Evolutionary conservation across 92 coral and sea anemone species (phyloP).

Genomic region (Micromussa lordhowensis): DNA sequence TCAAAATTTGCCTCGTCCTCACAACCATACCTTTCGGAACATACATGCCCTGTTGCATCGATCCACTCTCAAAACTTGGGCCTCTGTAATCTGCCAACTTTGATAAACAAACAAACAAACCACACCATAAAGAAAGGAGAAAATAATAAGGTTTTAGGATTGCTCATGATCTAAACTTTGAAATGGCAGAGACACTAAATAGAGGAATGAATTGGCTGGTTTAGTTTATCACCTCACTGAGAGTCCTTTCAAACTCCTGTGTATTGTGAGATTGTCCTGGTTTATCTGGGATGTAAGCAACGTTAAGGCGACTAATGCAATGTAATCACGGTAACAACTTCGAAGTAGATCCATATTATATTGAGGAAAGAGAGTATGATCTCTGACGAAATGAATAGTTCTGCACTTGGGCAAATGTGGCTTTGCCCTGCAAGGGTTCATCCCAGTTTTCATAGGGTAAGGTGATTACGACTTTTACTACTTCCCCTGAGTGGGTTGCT

Average conservation of each 20-base stretch:
- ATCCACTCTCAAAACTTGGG: constrained; percentile 96
- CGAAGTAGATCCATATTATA: neutral
- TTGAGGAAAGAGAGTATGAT: neutral
- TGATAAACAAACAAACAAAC: too few species aligned
- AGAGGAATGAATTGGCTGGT: neutral
- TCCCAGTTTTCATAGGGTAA: too few species aligned
- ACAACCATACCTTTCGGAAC: constrained; percentile 77
- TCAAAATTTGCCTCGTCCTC: neutral
- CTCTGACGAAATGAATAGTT: neutral
- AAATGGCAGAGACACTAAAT: neutral
- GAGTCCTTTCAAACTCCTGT: constrained; percentile 83
- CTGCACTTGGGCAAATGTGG: neutral
- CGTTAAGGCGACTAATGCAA: constrained; percentile 60
- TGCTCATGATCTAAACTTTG: too few species aligned
- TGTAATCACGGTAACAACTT: neutral
- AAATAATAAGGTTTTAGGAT: too few species aligned
- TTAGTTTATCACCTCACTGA: constrained; percentile 71
- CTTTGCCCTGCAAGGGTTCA: too few species aligned
- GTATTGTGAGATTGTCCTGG: constrained; percentile 94
- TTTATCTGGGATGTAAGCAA: constrained; percentile 88
- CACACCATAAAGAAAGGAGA: too few species aligned
- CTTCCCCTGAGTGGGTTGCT: neutral
- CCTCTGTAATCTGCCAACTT: constrained; percentile 94
- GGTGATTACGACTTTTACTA: neutral
- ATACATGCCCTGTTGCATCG: constrained; percentile 97